Evolutionary conservation across 2,888 invertebrate genomes (phyloP), one percentile per base, ranked within the genome.

Genomic region (Idaea biselata): DNA sequence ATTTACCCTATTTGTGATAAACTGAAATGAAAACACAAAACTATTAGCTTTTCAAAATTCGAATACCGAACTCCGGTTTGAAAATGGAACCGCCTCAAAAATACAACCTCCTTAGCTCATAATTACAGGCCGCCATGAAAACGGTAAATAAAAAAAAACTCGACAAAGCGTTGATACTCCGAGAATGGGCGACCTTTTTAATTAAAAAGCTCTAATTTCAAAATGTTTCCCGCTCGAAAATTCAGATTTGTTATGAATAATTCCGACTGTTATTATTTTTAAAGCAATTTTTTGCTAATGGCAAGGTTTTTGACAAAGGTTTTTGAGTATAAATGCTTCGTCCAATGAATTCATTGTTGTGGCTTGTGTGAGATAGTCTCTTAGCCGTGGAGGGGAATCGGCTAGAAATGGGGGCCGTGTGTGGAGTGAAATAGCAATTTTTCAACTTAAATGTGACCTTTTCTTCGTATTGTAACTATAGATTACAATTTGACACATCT

Each of bases 131-230:
- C 44, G 44, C 44, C 11, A 11, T 44, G 44, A 64, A 66, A 72
- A 72, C 65, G 68, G 61, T 55, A 68, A 73, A 70, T 67, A 74
- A 70, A 71, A 74, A 73, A 73, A 74, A 69, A 68, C 71, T 73
- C 74, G 76, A 81, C 81, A 80, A 79, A 81, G 79, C 77, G 76
- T 77, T 80, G 75, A 73, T 81, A 81, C 76, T 77, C 75, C 69
- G 72, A 70, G 76, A 78, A 73, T 68, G 72, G 44, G 44, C 79
- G 78, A 76, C 74, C 77, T 74, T 79, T 81, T 79, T 80, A 81
- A 80, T 81, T 80, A 80, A 80, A 81, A 74, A 75, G 7, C 73
- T 77, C 74, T 77, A 77, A 81, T 79, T 81, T 80, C 69, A 73
- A 79, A 81, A 79, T 44, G 44, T 44, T 44, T 44, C 44, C 44